Evolutionary conservation across 2,113 vertebrate genomes (phyloP).

Genomic region (Galemys pyrenaicus): DNA sequence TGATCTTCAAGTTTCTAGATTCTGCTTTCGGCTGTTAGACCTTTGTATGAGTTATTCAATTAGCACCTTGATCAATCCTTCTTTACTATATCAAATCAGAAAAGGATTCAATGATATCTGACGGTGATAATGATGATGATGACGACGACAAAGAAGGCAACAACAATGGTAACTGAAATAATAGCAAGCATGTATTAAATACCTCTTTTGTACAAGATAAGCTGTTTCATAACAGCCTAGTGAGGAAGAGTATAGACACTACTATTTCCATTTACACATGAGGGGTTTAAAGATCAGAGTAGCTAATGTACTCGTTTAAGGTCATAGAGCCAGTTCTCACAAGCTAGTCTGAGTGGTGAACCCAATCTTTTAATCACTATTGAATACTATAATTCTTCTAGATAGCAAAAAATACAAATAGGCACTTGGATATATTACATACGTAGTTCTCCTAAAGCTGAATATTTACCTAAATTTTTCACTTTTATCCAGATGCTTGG

Average conservation of each 20-base stretch:
- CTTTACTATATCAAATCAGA: neutral
- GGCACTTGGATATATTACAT: neutral
- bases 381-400: conserved; percentile 24
- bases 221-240: neutral
- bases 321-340: neutral
- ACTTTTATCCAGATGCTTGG: conserved; percentile 22
- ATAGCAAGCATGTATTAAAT: neutral
- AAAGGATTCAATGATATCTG: neutral
- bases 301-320: neutral
- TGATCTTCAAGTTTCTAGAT: neutral
- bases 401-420: neutral
- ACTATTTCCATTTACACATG: conserved; percentile 27
- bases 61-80: neutral
- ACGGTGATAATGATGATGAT: neutral
- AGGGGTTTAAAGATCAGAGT: conserved; percentile 16
- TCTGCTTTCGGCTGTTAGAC: conserved; percentile 32
- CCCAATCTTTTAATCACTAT: neutral
- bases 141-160: neutral
- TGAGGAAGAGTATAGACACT: neutral
- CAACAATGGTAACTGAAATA: neutral
- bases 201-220: neutral
- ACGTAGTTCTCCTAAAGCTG: neutral
- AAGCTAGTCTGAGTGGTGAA: neutral
- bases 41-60: neutral
- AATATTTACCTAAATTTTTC: conserved; percentile 21